Conservation (phyloP, 2,797 vertebrate genomes). For the Paratrypauchen microcephalus region DNA sequence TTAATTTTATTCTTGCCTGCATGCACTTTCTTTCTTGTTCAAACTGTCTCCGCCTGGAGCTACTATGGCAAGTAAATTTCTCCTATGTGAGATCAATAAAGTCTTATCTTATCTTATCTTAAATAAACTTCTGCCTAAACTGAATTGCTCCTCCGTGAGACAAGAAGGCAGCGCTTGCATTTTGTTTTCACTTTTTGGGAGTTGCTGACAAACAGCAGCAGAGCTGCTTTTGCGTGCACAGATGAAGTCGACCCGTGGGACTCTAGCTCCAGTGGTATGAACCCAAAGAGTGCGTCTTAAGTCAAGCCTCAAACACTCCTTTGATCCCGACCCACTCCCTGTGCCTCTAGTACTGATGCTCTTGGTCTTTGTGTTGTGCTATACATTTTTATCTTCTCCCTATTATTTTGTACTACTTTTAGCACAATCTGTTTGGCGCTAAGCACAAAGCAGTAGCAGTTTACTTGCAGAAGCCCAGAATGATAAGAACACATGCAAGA, state of each 20-base stretch:
- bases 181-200: not conserved
- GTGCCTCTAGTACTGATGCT: slow-evolving; percentile 31
- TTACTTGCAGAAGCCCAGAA: slow-evolving; percentile 46
- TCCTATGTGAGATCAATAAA: no score
- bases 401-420: slow-evolving; percentile 29
- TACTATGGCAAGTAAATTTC: no score
- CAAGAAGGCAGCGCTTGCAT: slow-evolving; percentile 8
- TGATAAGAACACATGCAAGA: slow-evolving; percentile 15
- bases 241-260: slow-evolving; percentile 19
- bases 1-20: no score
- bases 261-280: slow-evolving; percentile 37
- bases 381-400: slow-evolving; percentile 27
- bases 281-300: slow-evolving; percentile 51
- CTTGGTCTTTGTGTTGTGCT: slow-evolving; percentile 15
- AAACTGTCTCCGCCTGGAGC: no score
- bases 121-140: not conserved
- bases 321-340: slow-evolving; percentile 43
- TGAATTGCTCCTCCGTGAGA: slow-evolving; percentile 2
- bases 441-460: slow-evolving; percentile 49
- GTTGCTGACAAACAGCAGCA: slow-evolving; percentile 17
- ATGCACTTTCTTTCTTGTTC: no score
- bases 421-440: slow-evolving; percentile 50
- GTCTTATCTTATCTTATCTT: no score
- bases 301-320: slow-evolving; percentile 55
- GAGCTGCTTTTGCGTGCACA: slow-evolving; percentile 21